Evolutionary conservation across 2,888 invertebrate genomes (phyloP), one percentile per base, ranked within the genome.

Genomic region (Ormyrus pomaceus): DNA sequence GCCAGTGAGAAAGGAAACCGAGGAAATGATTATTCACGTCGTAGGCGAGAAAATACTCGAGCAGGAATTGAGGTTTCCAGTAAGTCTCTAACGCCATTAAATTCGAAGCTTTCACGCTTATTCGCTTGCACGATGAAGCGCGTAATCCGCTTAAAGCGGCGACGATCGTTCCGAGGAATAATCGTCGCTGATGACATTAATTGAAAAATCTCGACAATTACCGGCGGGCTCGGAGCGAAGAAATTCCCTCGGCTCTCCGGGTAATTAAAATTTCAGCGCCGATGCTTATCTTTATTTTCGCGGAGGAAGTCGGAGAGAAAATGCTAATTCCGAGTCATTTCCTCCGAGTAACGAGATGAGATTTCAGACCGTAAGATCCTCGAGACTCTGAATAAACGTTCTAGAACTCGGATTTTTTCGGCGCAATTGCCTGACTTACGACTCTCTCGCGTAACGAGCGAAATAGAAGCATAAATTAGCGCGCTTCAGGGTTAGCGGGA

Each of bases 11-110:
- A 87, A 89, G 13, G 91, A 92, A 8, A 91, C 92, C 0, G 92
- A 93, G 86, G 94, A 95, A 86, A 94, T 93, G 1, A 92, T 91
- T 56, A 92, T 95, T 45, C 93, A 94, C 86, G 92, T 93, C 0
- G 91, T 95, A 19, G 93, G 93, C 46, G 86, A 89, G 10, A 87
- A 89, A 71, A 86, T 91, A 73, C 88, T 94, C 64, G 89, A 92
- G 4, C 89, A 92, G 74, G 92, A 92, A 87, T 86, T 91, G 77
- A 92, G 93, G 86, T 91, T 93, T 85, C 90, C 91, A 70, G 92
- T 93, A 88, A 91, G 88, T 81, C 65, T 53, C 61, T 65, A 72
- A 55, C 59, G 68, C 55, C 56, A 55, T 48, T 56, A 64, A 55
- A 74, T 62, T 34, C 34, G 34, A 34, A 62, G 55, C 59, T 19